Conservation (phyloP, 1,140 invertebrate species). For the Rhyzopertha dominica region DNA sequence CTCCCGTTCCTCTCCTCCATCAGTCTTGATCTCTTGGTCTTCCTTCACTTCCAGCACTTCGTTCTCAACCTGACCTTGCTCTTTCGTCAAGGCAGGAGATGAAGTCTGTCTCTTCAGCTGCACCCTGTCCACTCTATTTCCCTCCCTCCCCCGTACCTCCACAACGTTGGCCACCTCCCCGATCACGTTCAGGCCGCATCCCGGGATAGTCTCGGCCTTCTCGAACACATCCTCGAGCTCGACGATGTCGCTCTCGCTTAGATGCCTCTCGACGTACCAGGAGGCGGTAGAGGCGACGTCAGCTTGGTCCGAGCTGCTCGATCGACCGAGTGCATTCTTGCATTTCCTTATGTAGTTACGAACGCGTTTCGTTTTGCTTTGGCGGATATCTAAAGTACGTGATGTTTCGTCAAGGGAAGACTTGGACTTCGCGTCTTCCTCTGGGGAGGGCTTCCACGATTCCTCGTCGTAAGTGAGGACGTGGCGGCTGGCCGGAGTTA, state of each 20-base stretch:
- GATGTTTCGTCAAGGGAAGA: conserved; percentile 16
- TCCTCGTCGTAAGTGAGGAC: conserved; percentile 39
- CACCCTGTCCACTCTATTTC: conserved; percentile 1
- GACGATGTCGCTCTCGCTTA: conserved; percentile 31
- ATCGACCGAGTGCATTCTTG: conserved; percentile 45
- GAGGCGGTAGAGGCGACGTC: conserved; percentile 22
- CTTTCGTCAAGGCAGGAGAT: conserved; percentile 29
- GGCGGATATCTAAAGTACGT: conserved; percentile 31
- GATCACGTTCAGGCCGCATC: conserved; percentile 5
- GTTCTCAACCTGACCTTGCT: conserved; percentile 34
- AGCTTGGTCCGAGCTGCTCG: conserved; percentile 20
- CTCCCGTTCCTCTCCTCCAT: neutral
- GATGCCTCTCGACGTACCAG: conserved; percentile 24
- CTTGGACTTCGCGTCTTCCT: conserved; percentile 22
- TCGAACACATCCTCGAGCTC: conserved; percentile 35
- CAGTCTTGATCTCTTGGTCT: too few relatives aligned
- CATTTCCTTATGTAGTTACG: conserved; percentile 51
- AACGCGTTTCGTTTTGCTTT: conserved; percentile 49
- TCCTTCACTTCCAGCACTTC: conserved; percentile 14
- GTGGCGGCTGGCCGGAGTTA: conserved; percentile 40
- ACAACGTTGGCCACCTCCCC: conserved; percentile 34
- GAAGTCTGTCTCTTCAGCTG: conserved; percentile 5
- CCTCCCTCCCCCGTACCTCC: conserved; percentile 8
- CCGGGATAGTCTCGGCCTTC: conserved; percentile 14
- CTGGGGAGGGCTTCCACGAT: conserved; percentile 37